These are phyloP conservation scores for Zophobas atratus DNA, from an alignment of 1,140 invertebrate species.

Conservation along the genomic window DNA sequence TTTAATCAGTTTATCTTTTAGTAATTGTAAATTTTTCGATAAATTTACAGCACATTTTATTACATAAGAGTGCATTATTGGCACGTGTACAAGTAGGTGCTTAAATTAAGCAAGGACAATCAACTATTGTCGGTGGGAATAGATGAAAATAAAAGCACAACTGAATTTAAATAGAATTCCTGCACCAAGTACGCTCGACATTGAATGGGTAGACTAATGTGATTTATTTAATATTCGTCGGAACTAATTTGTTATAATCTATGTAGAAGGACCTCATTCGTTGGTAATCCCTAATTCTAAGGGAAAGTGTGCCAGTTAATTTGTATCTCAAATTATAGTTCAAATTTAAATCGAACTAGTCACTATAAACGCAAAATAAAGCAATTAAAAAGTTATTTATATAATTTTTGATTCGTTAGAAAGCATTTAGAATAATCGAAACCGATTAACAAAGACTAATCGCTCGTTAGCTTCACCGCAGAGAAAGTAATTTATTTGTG, in stretches of 20 bases:
- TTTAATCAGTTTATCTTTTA: no score
- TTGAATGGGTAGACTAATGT: neutral
- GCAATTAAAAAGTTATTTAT: slow-evolving; percentile 24
- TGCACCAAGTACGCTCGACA: neutral
- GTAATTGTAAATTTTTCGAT: no score
- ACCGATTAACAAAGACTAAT: slow-evolving; percentile 21
- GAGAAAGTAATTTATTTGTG: slow-evolving; percentile 36
- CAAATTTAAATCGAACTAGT: slow-evolving; percentile 3
- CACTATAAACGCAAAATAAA: slow-evolving; percentile 15
- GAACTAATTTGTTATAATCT: neutral
- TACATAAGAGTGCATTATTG: slow-evolving; percentile 25
- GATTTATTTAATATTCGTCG: neutral
- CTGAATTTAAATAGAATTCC: neutral
- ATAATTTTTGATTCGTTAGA: slow-evolving; percentile 31
- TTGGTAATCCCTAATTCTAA: slow-evolving; percentile 8
- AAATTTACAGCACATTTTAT: neutral
- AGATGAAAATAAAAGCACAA: neutral
- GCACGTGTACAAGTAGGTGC: slow-evolving; percentile 19
- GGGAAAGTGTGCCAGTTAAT: slow-evolving; percentile 20
- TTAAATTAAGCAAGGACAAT: slow-evolving; percentile 36
- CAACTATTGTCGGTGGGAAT: slow-evolving; percentile 4
- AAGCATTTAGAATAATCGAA: slow-evolving; percentile 17
- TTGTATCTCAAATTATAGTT: neutral
- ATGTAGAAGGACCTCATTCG: neutral
- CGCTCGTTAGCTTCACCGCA: slow-evolving; percentile 7